These are phyloP conservation scores for Eira barbara DNA, from an alignment of 2,113 vertebrate genomes.

Conservation along the genomic window DNA sequence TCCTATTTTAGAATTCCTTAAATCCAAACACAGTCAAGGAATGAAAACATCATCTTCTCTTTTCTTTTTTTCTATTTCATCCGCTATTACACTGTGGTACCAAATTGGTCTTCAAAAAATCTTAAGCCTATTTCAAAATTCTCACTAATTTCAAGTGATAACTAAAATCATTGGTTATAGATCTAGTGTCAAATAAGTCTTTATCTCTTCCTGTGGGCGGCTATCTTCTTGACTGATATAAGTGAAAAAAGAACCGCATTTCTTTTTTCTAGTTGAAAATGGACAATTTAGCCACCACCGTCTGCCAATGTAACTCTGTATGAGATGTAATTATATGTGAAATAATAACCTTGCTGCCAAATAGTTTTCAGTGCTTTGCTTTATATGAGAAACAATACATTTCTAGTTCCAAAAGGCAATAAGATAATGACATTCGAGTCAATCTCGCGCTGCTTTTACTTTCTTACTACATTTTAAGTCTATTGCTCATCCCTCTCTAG, in stretches of 20 bases:
- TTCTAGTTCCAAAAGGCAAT: constrained; percentile 76
- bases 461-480: constrained; percentile 62
- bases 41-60: constrained; percentile 52
- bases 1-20: constrained; percentile 51
- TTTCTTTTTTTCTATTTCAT: constrained; percentile 54
- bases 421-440: constrained; percentile 78
- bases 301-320: constrained; percentile 71
- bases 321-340: constrained; percentile 78
- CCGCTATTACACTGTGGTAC: constrained; percentile 43
- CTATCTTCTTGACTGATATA: constrained; percentile 76
- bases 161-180: constrained; percentile 77
- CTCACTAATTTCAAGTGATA: constrained; percentile 79
- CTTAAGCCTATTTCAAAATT: constrained; percentile 69
- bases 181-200: constrained; percentile 79
- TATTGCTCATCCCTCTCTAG: constrained; percentile 60
- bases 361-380: constrained; percentile 75
- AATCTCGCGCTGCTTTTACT: constrained; percentile 72
- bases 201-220: constrained; percentile 75
- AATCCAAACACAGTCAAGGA: constrained; percentile 46
- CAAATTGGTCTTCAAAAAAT: constrained; percentile 68
- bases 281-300: constrained; percentile 78
- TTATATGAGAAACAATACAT: constrained; percentile 79
- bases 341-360: constrained; percentile 78
- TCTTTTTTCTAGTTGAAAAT: constrained; percentile 77
- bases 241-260: constrained; percentile 73